A percentile compares a stretch with the other conserved stretches of the same genome.
These are phyloP conservation scores for Andrena camellia DNA, from an alignment of 2,888 invertebrate genomes.

Conservation along the genomic window DNA sequence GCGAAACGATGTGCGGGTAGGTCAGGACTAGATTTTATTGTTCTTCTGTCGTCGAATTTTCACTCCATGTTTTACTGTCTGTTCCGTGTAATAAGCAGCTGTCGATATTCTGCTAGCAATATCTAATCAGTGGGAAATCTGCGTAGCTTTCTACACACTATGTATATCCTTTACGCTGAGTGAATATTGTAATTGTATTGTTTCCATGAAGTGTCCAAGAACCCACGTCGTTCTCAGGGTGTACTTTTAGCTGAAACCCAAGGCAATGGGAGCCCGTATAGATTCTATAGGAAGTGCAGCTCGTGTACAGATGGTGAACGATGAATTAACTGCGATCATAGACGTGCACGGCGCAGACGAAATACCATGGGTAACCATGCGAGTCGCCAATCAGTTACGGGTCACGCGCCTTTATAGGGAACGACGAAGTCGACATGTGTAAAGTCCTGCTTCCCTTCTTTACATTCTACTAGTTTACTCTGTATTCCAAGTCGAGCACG, in stretches of 20 bases:
- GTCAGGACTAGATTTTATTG: slow-evolving; percentile 2
- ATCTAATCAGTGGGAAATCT: too few relatives aligned
- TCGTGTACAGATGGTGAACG: slow-evolving; percentile 8
- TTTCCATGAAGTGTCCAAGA: neutral
- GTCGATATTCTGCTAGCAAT: too few relatives aligned
- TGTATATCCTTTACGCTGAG: neutral
- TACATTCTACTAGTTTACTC: slow-evolving; percentile 46
- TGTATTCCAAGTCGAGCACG: slow-evolving; percentile 22
- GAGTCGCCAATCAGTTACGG: slow-evolving; percentile 69
- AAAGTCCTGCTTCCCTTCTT: slow-evolving; percentile 55
- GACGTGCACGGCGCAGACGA: slow-evolving; percentile 44
- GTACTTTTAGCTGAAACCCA: neutral
- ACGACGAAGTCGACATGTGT: slow-evolving; percentile 66
- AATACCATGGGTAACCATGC: slow-evolving; percentile 61
- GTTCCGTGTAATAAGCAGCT: neutral
- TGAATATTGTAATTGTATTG: neutral
- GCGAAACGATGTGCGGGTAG: slow-evolving; percentile 17
- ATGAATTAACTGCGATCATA: slow-evolving; percentile 44
- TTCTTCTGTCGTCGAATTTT: slow-evolving; percentile 5
- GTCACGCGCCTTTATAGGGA: slow-evolving; percentile 62
- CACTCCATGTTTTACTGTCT: neutral
- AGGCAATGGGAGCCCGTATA: neutral
- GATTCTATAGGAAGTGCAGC: neutral
- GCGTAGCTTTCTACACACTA: too few relatives aligned
- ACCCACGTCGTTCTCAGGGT: neutral